Base-by-base conservation (phyloP, 1,140 invertebrate species). In the Hylaeus volcanicus region DNA sequence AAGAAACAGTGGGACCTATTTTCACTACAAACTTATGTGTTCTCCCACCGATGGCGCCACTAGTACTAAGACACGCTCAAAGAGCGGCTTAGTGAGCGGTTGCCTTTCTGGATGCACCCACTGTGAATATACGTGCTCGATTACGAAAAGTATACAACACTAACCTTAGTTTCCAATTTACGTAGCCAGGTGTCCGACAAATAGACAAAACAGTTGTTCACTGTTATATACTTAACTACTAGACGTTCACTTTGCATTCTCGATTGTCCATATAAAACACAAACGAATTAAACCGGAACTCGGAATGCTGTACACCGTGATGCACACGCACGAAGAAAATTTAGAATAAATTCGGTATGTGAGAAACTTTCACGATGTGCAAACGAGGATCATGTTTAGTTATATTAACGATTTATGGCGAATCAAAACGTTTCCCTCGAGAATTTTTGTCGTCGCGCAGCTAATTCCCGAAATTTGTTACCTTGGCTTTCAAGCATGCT, bases 191-290 rank as follows among this genome's bases (percentile, higher is more conserved):
- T 66, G 48, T 89, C 86, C 9, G 92, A 84, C 5, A 93, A 75
- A 82, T 90, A 85, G 1, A 86, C 84, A 73, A 93, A 93, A 74
- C 92, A 93, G 65, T 87, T 90, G 41, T 92, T 90, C 37, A 88
- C 86, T 37, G 86, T 68, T 15, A 88, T 73, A 64, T 90, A 93
- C 53, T 90, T 89, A 9, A 93, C 86, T n/a, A 79, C 64, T 14
- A 93, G 88, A 45, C 77, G 78, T 89, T 92, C 88, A 69, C 87
- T 79, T 68, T 90, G 86, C 92, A 93, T 93, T 60, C 51, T 89
- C n/a, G 9, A 2, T 48, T 8, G 8, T 39, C 41, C 26, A 41
- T 58, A 74, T 48, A 26, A 71, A n/a, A 6, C 8, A 64, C 41
- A 43, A 48, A 81, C 26, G 11, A 58, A 82, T 69, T 4, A 69